These are phyloP conservation scores for Temnothorax nylanderi DNA, from an alignment of 1,140 invertebrate genomes.

Conservation along the genomic window DNA sequence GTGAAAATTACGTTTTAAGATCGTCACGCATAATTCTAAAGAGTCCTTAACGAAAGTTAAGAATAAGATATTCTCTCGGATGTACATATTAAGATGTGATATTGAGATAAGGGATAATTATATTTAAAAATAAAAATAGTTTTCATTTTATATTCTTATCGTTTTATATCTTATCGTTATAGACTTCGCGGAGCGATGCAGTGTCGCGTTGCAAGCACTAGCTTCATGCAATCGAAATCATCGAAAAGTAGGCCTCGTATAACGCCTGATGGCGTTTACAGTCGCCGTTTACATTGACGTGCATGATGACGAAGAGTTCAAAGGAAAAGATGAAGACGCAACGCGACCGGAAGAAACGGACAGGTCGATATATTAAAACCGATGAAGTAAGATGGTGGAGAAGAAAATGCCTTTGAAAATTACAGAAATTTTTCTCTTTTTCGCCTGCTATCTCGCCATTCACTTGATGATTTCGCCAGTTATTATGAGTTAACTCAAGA, in stretches of 20 bases:
- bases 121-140: neutral
- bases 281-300: conserved; percentile 1
- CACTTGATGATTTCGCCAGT: neutral
- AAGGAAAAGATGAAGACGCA: conserved; percentile 30
- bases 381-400: neutral
- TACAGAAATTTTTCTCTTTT: neutral
- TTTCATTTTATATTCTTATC: neutral
- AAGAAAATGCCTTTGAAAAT: neutral
- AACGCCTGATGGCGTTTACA: conserved; percentile 28
- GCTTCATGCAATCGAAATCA: conserved; percentile 7
- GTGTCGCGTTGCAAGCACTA: neutral
- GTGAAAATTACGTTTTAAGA: neutral
- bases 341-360: neutral
- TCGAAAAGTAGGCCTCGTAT: conserved; percentile 46
- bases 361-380: conserved; percentile 32
- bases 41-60: neutral
- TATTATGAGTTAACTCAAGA: neutral
- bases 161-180: neutral
- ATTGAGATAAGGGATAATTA: neutral
- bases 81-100: neutral
- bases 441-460: neutral
- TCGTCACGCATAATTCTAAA: neutral
- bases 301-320: conserved; percentile 27
- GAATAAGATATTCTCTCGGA: neutral
- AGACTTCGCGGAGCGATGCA: neutral